Conservation (phyloP, 2,797 vertebrate species). For the Novumbra hubbsi region DNA sequence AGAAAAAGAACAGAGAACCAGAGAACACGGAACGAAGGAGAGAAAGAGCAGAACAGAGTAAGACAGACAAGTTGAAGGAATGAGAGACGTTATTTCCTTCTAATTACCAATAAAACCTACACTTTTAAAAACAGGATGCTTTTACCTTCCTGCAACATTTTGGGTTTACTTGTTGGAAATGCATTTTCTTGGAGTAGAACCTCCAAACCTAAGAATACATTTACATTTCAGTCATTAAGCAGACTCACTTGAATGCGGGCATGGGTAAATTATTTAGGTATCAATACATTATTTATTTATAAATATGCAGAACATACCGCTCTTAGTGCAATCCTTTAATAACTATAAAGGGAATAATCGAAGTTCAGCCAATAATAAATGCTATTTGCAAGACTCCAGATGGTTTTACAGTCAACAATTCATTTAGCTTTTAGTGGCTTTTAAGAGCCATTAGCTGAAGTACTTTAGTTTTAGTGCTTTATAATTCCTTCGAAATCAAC, state of each 20-base stretch:
- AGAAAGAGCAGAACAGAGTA: neutral
- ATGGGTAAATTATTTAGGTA: neutral
- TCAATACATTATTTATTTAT: neutral
- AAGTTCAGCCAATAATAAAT: neutral
- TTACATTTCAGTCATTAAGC: neutral
- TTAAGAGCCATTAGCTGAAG: neutral
- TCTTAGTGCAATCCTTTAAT: neutral
- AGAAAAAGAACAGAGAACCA: neutral
- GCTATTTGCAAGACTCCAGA: neutral
- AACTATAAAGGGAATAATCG: neutral
- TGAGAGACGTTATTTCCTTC: neutral
- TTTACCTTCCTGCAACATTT: neutral
- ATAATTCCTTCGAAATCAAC: neutral
- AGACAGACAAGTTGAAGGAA: neutral
- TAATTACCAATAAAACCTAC: neutral
- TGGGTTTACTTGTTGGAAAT: neutral
- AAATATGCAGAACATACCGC: neutral
- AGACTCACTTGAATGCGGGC: neutral
- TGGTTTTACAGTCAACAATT: neutral
- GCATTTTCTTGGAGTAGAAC: neutral
- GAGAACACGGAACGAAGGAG: neutral
- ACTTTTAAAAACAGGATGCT: neutral
- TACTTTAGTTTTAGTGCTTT: neutral
- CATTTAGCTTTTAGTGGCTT: neutral
- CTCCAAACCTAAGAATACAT: neutral